phyloP scores from a whole-genome alignment of 2,888 invertebrate genomes.

The Cyclophora albipunctata region DNA sequence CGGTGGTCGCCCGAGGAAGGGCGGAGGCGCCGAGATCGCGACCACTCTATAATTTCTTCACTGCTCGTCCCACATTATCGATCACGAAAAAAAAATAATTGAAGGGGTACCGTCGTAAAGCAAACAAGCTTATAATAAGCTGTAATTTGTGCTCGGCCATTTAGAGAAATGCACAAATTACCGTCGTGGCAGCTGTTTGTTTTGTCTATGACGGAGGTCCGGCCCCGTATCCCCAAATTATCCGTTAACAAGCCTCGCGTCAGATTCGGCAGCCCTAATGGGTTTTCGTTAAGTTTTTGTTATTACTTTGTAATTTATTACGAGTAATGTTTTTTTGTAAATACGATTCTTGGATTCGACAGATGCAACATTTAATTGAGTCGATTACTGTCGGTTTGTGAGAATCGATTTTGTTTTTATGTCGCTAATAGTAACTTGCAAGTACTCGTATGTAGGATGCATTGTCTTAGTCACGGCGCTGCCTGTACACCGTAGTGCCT shows the following conservation, averaged over 20 bases:
- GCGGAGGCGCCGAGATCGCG: conserved; percentile 61
- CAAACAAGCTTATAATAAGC: conserved; percentile 76
- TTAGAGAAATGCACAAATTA: conserved; percentile 75
- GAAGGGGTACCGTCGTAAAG: conserved; percentile 73
- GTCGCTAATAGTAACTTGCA: background rate
- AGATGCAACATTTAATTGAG: conserved; percentile 62
- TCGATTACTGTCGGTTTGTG: conserved; percentile 22
- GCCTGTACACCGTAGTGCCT: background rate
- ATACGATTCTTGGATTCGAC: conserved; percentile 55
- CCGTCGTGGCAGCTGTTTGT: conserved; percentile 70
- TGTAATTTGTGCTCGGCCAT: conserved; percentile 74
- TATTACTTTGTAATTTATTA: conserved; percentile 67
- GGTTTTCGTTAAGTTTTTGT: conserved; percentile 74
- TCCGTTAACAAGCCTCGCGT: conserved; percentile 74
- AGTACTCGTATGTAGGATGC: conserved; percentile 2
- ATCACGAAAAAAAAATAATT: conserved; percentile 72
- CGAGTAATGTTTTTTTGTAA: conserved; percentile 58
- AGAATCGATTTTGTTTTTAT: conserved; percentile 2
- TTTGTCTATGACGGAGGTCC: conserved; percentile 75
- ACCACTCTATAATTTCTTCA: conserved; percentile 70
- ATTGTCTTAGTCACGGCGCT: background rate
- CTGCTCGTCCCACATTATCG: conserved; percentile 70
- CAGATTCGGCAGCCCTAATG: conserved; percentile 76
- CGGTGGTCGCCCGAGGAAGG: conserved; percentile 36
- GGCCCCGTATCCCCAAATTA: conserved; percentile 58